A percentile compares a stretch with the other conserved stretches of the same genome.
phyloP scores from a whole-genome alignment of 2,113 vertebrate genomes.

The Alces alces region DNA sequence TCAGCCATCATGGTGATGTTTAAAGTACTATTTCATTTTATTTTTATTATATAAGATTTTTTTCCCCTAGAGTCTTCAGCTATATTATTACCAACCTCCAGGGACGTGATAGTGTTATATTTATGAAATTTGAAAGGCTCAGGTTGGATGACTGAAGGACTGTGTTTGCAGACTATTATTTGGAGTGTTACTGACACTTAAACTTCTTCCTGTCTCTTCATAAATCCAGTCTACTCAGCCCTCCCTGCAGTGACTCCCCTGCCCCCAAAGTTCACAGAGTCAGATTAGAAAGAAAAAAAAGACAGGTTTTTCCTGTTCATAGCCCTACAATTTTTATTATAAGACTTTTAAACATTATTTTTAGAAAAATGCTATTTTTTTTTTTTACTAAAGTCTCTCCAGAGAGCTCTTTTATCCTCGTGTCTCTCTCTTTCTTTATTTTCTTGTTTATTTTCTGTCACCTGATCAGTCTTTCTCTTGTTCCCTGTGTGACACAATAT shows the following conservation, averaged over 20 bases:
- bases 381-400: not conserved
- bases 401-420: not conserved
- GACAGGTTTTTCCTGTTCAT: not conserved
- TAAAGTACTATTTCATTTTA: not conserved
- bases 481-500: not conserved
- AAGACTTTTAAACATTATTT: not conserved
- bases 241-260: not conserved
- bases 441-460: not conserved
- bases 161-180: not conserved
- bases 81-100: not conserved
- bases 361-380: not conserved
- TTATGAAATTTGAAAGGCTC: not conserved
- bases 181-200: not conserved
- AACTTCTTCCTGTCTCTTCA: not conserved
- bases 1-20: not conserved
- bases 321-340: not conserved
- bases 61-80: not conserved
- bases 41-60: not conserved
- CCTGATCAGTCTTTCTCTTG: not conserved
- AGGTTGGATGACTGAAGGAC: not conserved
- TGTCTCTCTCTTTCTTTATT: not conserved
- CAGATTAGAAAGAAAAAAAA: not conserved
- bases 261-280: not conserved
- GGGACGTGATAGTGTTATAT: not conserved
- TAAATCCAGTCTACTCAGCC: not conserved